Percentiles rank a stretch among this genome's conserved stretches.
Evolutionary conservation across 2,888 invertebrate species (phyloP).

Genomic region (Chaetogeoica ovagalla): DNA sequence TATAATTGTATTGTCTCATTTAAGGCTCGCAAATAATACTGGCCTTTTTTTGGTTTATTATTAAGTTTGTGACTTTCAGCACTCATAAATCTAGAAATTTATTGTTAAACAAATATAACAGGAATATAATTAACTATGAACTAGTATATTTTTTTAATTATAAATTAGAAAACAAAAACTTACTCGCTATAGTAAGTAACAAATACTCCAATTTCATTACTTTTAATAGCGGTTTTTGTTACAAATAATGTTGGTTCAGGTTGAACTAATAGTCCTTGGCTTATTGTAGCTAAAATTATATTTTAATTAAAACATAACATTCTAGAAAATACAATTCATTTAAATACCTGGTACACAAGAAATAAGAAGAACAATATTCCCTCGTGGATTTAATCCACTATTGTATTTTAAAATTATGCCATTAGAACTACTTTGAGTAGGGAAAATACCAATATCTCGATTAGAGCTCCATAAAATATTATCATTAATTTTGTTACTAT

Average conservation of each 20-base stretch:
- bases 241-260: conserved; percentile 71
- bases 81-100: conserved; percentile 33
- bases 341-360: conserved; percentile 67
- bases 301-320: not conserved
- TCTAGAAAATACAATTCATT: conserved; percentile 7
- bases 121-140: not conserved
- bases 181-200: conserved; percentile 87
- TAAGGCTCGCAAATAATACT: conserved; percentile 81
- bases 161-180: not conserved
- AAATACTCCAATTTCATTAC: conserved; percentile 79
- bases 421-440: conserved; percentile 82
- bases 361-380: conserved; percentile 79
- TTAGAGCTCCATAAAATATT: conserved; percentile 74
- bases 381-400: conserved; percentile 77
- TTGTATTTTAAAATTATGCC: conserved; percentile 77
- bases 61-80: conserved; percentile 40
- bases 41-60: conserved; percentile 44
- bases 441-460: conserved; percentile 86
- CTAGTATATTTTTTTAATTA: not conserved
- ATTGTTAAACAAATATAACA: conserved; percentile 2
- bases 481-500: conserved; percentile 66
- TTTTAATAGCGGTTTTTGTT: conserved; percentile 73
- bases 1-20: conserved; percentile 84
- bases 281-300: conserved; percentile 43
- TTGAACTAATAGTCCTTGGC: conserved; percentile 52